Conservation (phyloP, 2,888 invertebrate genomes). For the Hedychridium roseum region DNA sequence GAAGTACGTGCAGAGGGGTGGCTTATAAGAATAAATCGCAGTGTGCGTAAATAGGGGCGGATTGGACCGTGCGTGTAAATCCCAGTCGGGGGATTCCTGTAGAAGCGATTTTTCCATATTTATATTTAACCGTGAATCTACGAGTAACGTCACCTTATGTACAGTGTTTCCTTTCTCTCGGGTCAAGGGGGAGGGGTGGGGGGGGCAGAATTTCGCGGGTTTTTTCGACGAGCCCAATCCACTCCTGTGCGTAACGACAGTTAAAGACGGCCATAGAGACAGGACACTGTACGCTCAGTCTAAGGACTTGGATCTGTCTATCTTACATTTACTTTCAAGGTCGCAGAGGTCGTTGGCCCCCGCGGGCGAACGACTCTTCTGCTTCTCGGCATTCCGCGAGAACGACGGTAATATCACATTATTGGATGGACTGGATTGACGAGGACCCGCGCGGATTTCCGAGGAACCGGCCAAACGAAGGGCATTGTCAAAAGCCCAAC, state of each 20-base stretch:
- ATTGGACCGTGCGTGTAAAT: too few relatives aligned
- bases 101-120: too few relatives aligned
- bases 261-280: conserved; percentile 4
- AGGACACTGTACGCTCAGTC: conserved; percentile 42
- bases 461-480: too few relatives aligned
- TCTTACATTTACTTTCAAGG: conserved; percentile 61
- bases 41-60: too few relatives aligned
- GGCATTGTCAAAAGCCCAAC: too few relatives aligned
- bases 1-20: conserved; percentile 13
- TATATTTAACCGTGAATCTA: too few relatives aligned
- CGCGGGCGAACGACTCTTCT: conserved; percentile 32
- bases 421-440: conserved; percentile 61
- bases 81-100: too few relatives aligned
- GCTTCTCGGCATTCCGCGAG: conserved; percentile 36
- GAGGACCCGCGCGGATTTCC: conserved; percentile 16
- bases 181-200: too few relatives aligned
- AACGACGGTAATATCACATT: conserved; percentile 61
- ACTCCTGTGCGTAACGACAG: conserved; percentile 8
- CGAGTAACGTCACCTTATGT: too few relatives aligned
- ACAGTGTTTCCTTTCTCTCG: too few relatives aligned
- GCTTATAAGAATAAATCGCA: conserved; percentile 33
- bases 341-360: conserved; percentile 54
- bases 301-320: conserved; percentile 60
- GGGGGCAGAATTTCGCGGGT: too few relatives aligned
- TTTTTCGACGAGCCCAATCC: too few relatives aligned